Conservation (phyloP, 37 sponge, comb jelly and placozoan species). For the Aplysina aerophoba region DNA sequence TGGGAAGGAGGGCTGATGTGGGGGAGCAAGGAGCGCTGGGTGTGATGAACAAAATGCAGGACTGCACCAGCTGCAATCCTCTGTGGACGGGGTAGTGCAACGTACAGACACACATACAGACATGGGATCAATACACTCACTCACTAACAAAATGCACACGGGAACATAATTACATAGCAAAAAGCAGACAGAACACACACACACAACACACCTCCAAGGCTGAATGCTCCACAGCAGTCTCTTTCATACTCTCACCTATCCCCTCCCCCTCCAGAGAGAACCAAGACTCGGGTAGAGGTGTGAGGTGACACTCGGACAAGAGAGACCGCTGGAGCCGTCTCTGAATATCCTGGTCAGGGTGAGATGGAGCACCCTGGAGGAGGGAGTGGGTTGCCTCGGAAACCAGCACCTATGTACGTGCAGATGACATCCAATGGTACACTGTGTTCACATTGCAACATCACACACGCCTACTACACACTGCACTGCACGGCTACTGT, state of each 20-base stretch:
- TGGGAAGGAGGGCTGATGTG: slow-evolving; percentile 39
- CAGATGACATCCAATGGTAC: too few species aligned
- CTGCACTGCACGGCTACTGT: too few species aligned
- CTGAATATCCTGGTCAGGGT: slow-evolving; percentile 21
- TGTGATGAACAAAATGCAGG: slow-evolving; percentile 59
- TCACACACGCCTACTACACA: too few species aligned
- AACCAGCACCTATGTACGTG: slow-evolving; percentile 68
- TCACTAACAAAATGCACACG: too few species aligned
- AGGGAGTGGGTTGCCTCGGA: slow-evolving; percentile 5
- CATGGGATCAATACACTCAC: background rate
- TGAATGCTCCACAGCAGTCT: slow-evolving; percentile 1
- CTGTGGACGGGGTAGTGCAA: slow-evolving; percentile 5
- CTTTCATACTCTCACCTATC: background rate
- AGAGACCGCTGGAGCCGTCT: slow-evolving; percentile 32
- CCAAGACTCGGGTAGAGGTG: slow-evolving; percentile 63
- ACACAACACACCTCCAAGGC: slow-evolving; percentile 47
- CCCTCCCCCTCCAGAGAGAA: slow-evolving; percentile 4
- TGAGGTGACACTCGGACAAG: slow-evolving; percentile 67
- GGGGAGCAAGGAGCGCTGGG: slow-evolving; percentile 53
- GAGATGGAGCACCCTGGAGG: slow-evolving; percentile 10
- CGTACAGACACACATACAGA: background rate
- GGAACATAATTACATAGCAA: too few species aligned
- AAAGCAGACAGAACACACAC: background rate
- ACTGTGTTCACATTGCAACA: too few species aligned
- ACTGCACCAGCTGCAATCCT: slow-evolving; percentile 53